Percentiles rank a stretch among this genome's conserved stretches.
Evolutionary conservation across 2,797 vertebrate genomes (phyloP).

Genomic region (Neosilurus hyrtlii): DNA sequence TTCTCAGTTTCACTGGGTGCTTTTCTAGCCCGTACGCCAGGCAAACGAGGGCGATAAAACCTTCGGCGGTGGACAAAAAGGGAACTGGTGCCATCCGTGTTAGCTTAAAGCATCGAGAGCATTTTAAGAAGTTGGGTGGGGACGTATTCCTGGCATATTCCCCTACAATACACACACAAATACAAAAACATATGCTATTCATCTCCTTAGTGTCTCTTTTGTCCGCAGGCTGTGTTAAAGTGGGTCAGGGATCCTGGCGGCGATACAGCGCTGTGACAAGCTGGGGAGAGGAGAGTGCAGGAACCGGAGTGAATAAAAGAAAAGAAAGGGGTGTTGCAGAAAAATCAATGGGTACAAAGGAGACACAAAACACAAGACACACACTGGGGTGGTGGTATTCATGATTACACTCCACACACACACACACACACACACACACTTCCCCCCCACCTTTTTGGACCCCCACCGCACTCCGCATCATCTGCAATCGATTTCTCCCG

Average conservation of each 20-base stretch:
- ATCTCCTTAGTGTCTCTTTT: conserved; percentile 56
- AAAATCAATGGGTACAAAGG: conserved; percentile 26
- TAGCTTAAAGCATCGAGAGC: conserved; percentile 45
- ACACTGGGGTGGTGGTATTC: background rate
- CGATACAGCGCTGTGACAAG: conserved; percentile 48
- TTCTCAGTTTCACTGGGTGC: conserved; percentile 13
- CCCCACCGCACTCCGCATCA: too few species aligned
- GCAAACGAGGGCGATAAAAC: conserved; percentile 36
- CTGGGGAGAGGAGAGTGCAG: conserved; percentile 49
- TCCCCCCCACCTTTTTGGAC: background rate
- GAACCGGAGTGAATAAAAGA: conserved; percentile 33
- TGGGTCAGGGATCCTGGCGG: conserved; percentile 66
- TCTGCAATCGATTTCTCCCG: background rate
- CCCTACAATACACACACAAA: background rate
- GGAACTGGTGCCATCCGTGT: conserved; percentile 1
- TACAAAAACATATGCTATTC: conserved; percentile 48
- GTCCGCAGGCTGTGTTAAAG: conserved; percentile 62
- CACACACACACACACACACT: too few species aligned
- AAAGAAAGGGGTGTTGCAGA: conserved; percentile 35
- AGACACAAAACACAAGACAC: background rate
- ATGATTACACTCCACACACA: background rate
- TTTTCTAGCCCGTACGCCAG: background rate
- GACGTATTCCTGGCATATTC: conserved; percentile 27
- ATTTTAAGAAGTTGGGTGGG: conserved; percentile 48
- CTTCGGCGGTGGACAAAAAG: conserved; percentile 37